Evolutionary conservation across 2,113 vertebrate genomes (phyloP).

Genomic region (Sigmodon hispidus): DNA sequence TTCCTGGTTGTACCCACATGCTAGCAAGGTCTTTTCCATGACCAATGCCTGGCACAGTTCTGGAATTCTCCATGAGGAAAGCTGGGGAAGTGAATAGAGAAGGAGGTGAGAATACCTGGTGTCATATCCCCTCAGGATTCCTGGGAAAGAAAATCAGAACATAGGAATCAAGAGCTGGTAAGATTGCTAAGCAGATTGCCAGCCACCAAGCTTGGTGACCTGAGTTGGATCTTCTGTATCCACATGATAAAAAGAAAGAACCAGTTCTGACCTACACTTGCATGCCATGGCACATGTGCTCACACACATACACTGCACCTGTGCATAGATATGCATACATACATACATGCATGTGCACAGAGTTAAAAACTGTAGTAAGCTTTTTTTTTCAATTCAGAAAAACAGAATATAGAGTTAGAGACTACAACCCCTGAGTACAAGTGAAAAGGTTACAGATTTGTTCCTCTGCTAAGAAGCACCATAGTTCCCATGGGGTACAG

Average conservation of each 20-base stretch:
- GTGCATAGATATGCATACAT: background rate
- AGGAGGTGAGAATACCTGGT: background rate
- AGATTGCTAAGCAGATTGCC: too few relatives aligned
- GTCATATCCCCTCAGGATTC: background rate
- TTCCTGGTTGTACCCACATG: background rate
- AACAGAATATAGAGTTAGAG: background rate
- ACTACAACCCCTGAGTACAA: background rate
- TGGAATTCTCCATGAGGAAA: background rate
- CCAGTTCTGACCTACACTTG: background rate
- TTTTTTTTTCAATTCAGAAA: background rate
- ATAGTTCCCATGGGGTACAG: background rate
- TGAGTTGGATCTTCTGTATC: background rate
- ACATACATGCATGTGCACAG: background rate
- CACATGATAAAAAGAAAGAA: background rate
- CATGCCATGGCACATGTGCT: background rate
- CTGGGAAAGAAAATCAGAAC: background rate
- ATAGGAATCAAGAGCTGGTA: background rate
- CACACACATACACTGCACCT: background rate
- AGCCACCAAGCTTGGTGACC: too few relatives aligned
- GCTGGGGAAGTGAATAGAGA: background rate
- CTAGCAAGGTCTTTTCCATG: background rate
- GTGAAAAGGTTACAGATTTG: background rate
- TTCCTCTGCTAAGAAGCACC: background rate
- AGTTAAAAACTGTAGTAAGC: background rate
- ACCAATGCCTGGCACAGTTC: background rate